Conservation (phyloP, 2,888 invertebrate genomes). For the Gastracanthus pulcherrimus region DNA sequence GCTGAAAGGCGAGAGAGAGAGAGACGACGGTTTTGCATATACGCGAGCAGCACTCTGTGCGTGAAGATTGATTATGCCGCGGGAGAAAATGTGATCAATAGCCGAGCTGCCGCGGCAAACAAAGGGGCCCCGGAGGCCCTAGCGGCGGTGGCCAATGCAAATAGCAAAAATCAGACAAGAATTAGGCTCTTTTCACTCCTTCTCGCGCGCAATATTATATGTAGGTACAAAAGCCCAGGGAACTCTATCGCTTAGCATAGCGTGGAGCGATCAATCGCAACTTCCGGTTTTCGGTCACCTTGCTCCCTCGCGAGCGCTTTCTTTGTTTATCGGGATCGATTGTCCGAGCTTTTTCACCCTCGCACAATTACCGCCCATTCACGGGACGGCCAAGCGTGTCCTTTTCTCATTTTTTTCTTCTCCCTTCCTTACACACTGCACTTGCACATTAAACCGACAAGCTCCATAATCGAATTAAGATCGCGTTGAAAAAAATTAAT, state of each 20-base stretch:
- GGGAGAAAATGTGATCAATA: conserved; percentile 77
- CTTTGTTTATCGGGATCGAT: conserved; percentile 50
- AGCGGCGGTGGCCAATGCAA: conserved; percentile 70
- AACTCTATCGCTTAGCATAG: not conserved
- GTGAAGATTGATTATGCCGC: conserved; percentile 77
- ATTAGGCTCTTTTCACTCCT: conserved; percentile 61
- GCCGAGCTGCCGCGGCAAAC: conserved; percentile 74
- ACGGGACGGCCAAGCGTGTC: not conserved
- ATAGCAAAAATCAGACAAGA: conserved; percentile 73
- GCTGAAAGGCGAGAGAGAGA: conserved; percentile 25
- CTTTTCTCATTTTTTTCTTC: not conserved
- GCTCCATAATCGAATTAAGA: conserved; percentile 56
- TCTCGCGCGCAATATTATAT: no score
- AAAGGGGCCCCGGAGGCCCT: conserved; percentile 65
- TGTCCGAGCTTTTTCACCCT: conserved; percentile 51
- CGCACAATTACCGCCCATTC: conserved; percentile 49
- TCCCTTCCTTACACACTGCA: not conserved
- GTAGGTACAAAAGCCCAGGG: conserved; percentile 7
- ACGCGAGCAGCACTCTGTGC: conserved; percentile 62
- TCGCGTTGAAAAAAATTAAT: conserved; percentile 48
- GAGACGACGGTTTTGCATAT: conserved; percentile 43
- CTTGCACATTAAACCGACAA: conserved; percentile 4
- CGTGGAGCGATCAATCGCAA: conserved; percentile 64
- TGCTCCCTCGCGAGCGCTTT: conserved; percentile 15
- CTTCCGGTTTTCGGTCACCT: conserved; percentile 68